Evolutionary conservation across 2,113 vertebrate species (phyloP).

Genomic region (Meriones unguiculatus): DNA sequence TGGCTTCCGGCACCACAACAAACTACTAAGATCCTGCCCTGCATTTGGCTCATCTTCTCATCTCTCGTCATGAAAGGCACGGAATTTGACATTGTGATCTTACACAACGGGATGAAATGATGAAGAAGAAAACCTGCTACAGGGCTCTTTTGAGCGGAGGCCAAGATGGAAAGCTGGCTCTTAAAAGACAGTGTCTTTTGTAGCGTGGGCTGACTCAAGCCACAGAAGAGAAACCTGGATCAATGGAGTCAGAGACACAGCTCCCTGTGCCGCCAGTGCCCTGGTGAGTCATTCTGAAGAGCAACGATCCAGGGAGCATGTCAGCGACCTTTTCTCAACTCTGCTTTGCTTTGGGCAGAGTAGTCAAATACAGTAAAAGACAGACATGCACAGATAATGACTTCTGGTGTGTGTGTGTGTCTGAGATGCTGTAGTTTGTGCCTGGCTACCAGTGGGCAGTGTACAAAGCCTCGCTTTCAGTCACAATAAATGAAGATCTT

Average conservation of each 20-base stretch:
- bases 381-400: not conserved
- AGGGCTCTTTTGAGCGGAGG: constrained; percentile 28
- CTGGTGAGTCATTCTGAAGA: not conserved
- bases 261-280: accelerated
- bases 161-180: constrained; percentile 10
- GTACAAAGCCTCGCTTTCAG: not conserved
- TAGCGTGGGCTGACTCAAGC: not conserved
- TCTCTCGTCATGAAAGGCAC: constrained; percentile 11
- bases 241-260: not conserved
- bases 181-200: not conserved
- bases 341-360: constrained; percentile 40
- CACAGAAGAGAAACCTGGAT: not conserved
- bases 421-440: not conserved
- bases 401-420: not conserved
- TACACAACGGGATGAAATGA: not conserved
- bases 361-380: constrained; percentile 15
- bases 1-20: not conserved
- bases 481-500: not conserved
- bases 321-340: not conserved
- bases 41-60: not conserved
- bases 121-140: constrained; percentile 26
- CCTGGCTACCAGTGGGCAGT: not conserved
- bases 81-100: constrained; percentile 24
- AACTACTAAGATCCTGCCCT: not conserved
- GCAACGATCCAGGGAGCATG: not conserved